Conservation (phyloP, 2,888 invertebrate genomes). For the Eupithecia centaureata region DNA sequence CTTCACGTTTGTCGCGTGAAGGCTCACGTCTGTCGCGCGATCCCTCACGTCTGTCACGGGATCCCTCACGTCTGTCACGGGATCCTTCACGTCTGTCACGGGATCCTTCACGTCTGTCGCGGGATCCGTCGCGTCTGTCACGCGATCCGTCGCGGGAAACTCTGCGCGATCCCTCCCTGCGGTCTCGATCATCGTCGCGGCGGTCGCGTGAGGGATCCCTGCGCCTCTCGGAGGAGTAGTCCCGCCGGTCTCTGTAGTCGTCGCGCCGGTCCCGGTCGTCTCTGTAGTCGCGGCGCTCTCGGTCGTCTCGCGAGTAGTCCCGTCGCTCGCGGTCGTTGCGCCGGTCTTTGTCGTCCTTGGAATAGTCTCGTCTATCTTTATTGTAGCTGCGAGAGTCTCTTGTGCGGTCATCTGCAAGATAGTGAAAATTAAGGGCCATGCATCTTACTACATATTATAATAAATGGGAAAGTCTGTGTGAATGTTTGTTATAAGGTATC, state of each 20-base stretch:
- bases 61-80: slow-evolving; percentile 33
- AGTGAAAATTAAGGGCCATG: background rate
- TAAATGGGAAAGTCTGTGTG: too few relatives aligned
- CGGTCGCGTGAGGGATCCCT: slow-evolving; percentile 42
- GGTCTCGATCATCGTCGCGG: slow-evolving; percentile 38
- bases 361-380: slow-evolving; percentile 69
- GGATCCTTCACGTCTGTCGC: slow-evolving; percentile 42
- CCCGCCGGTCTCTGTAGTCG: slow-evolving; percentile 47
- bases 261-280: slow-evolving; percentile 51
- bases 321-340: slow-evolving; percentile 55
- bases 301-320: slow-evolving; percentile 51
- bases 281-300: slow-evolving; percentile 47
- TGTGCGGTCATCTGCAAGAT: slow-evolving; percentile 64
- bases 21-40: slow-evolving; percentile 51
- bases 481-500: too few relatives aligned
- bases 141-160: slow-evolving; percentile 43
- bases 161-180: slow-evolving; percentile 43
- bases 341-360: slow-evolving; percentile 62
- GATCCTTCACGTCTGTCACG: slow-evolving; percentile 34
- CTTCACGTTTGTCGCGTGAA: slow-evolving; percentile 39
- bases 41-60: slow-evolving; percentile 42
- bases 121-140: slow-evolving; percentile 41
- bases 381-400: slow-evolving; percentile 74
- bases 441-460: too few relatives aligned
- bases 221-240: slow-evolving; percentile 58